Percentiles rank a stretch among this genome's conserved stretches.
phyloP scores from a whole-genome alignment of 2,888 invertebrate species.

The Oscheius onirici region DNA sequence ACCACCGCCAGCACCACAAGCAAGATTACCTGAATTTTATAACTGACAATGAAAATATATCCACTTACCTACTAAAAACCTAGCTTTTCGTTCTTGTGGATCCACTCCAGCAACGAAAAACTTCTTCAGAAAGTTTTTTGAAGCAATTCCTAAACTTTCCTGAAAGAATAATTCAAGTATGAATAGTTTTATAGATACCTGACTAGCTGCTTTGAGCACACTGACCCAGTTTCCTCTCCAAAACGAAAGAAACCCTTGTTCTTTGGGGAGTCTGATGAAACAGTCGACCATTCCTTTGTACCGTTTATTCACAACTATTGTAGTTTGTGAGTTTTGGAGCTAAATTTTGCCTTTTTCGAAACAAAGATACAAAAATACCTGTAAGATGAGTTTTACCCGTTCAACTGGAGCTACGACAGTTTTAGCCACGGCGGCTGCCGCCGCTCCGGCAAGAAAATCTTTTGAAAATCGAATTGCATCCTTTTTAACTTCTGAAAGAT shows the following conservation, averaged over 20 bases:
- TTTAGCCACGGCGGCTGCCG: conserved; percentile 91
- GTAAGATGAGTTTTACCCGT: conserved; percentile 89
- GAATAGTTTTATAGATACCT: conserved; percentile 51
- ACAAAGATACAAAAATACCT: conserved; percentile 77
- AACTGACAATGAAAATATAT: not conserved
- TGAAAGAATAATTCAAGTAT: conserved; percentile 34
- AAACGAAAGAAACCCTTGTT: conserved; percentile 73
- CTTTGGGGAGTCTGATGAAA: conserved; percentile 65
- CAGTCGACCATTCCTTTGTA: conserved; percentile 83
- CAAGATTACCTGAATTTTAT: conserved; percentile 78
- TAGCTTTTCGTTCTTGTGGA: conserved; percentile 37
- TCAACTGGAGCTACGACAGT: conserved; percentile 94
- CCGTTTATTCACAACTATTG: conserved; percentile 79
- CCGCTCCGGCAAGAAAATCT: conserved; percentile 78
- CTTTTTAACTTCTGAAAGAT: conserved; percentile 9
- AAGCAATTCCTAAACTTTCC: conserved; percentile 68
- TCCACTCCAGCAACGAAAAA: conserved; percentile 58
- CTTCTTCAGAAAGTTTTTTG: conserved; percentile 67
- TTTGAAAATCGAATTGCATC: conserved; percentile 58
- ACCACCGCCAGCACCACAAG: conserved; percentile 91
- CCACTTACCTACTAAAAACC: conserved; percentile 46
- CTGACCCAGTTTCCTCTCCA: conserved; percentile 76
- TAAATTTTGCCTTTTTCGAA: conserved; percentile 48
- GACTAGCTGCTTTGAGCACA: conserved; percentile 72
- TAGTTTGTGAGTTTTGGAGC: conserved; percentile 85